Base-by-base conservation (phyloP, 2,888 invertebrate species). In the Ctena decussata region DNA sequence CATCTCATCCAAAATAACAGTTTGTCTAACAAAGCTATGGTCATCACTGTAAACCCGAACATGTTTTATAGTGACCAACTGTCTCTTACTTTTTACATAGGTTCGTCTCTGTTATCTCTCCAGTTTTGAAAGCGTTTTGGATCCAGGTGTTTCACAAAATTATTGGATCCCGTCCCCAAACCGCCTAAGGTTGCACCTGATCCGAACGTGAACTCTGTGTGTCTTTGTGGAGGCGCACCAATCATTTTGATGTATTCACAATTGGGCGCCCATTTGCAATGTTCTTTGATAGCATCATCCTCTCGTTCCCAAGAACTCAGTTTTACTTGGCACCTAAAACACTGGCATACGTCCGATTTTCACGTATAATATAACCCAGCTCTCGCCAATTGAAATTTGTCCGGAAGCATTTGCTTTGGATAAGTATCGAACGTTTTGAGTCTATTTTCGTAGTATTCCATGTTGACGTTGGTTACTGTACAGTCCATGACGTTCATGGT, bases 321-420 rank as follows among this genome's bases (percentile, higher is more conserved):
- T 24, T 41, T 72, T 6, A 41, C 44, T 12, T 24, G 44, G 21
- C 72, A 72, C 12, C 44, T 44, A 44, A 72, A 72, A 24, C 72
- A 72, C 11, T 27, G 44, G 30, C 32, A 44, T n/a, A 27, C 49
- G n/a, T 74, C 74, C 0, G 53, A n/a, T 15, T n/a, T 74, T 12
- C 74, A 49, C 1, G 74, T 74, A n/a, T 74, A 74, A n/a, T 74
- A 74, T 49, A 74, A 35, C 3, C 74, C 74, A 27, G 74, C 74
- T n/a, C 49, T 46, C 35, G 74, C 32, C 49, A 74, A 35, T 49
- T 30, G 24, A 12, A 30, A 44, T 74, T 49, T 46, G 15, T 53
- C 30, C 11, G 74, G 74, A 5, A n/a, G 44, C 30, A 74, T 74
- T 30, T 74, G 74, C 35, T 49, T 74, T 5, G 74, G 49, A 27